Evolutionary conservation across 2,113 vertebrate species (phyloP).

Genomic region (Sialia sialis): DNA sequence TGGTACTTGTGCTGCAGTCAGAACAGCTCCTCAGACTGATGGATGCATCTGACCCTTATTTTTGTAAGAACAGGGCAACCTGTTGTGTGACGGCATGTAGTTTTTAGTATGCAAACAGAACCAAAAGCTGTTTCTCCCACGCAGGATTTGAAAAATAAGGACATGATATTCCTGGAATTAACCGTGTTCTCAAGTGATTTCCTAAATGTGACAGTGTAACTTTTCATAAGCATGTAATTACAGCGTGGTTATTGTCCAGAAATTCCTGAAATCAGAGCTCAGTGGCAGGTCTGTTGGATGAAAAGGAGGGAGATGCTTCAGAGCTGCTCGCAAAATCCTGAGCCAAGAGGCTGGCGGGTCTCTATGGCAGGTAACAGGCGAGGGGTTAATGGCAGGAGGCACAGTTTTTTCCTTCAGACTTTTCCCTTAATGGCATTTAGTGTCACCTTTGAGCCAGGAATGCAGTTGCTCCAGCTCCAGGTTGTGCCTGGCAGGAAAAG

Average conservation of each 20-base stretch:
- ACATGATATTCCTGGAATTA: background rate
- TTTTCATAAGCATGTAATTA: background rate
- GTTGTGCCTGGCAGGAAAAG: background rate
- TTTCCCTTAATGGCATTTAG: background rate
- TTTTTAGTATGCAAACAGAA: background rate
- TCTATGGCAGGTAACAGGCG: background rate
- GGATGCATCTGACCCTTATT: background rate
- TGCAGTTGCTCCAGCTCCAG: too few species aligned
- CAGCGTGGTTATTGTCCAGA: background rate
- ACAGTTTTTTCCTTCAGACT: background rate
- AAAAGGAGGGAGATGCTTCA: background rate
- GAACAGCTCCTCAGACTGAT: background rate
- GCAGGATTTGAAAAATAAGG: background rate
- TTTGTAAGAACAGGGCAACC: background rate
- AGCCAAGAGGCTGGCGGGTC: background rate
- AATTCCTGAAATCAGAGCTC: background rate
- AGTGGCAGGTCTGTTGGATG: background rate
- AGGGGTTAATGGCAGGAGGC: background rate
- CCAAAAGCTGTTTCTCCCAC: background rate
- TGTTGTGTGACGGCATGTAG: background rate
- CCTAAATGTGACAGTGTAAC: background rate
- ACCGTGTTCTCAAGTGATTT: background rate
- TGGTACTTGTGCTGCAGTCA: background rate
- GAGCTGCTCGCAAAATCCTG: background rate
- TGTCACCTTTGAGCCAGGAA: background rate